Percentiles rank a stretch among this genome's conserved stretches.
phyloP scores from a whole-genome alignment of 2,113 vertebrate species.

The Nothobranchius furzeri region DNA sequence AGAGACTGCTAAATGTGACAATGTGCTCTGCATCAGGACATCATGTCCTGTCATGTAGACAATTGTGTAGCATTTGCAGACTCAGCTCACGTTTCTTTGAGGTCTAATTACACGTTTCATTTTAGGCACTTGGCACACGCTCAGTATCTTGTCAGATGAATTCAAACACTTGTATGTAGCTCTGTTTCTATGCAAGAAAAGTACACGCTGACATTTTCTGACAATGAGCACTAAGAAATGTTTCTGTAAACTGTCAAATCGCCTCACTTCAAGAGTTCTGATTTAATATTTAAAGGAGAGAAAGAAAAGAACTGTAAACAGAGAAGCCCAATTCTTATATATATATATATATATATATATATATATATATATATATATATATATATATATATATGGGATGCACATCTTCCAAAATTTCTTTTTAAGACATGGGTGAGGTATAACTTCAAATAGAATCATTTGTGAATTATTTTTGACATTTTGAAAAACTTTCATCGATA shows the following conservation, averaged over 20 bases:
- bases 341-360: no score
- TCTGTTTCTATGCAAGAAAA: background rate
- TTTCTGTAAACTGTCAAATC: background rate
- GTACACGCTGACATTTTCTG: background rate
- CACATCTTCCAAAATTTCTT: no score
- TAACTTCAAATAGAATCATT: no score
- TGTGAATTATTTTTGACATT: no score
- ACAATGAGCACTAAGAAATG: constrained; percentile 4
- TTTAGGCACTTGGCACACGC: constrained; percentile 24
- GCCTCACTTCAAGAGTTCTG: background rate
- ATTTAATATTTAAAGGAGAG: background rate
- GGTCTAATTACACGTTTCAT: constrained; percentile 48
- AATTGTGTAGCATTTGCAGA: constrained; percentile 16
- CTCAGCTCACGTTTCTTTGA: constrained; percentile 36
- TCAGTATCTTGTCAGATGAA: constrained; percentile 23
- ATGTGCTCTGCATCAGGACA: constrained; percentile 12
- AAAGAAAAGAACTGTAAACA: no score
- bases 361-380: no score
- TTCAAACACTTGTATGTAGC: constrained; percentile 13
- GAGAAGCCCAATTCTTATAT: no score
- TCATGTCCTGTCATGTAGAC: constrained; percentile 36
- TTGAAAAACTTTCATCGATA: no score
- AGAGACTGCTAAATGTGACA: constrained; percentile 12
- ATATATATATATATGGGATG: no score
- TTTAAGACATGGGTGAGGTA: no score